phyloP scores from a whole-genome alignment of 2,113 vertebrate genomes.

The Oreochromis niloticus region DNA sequence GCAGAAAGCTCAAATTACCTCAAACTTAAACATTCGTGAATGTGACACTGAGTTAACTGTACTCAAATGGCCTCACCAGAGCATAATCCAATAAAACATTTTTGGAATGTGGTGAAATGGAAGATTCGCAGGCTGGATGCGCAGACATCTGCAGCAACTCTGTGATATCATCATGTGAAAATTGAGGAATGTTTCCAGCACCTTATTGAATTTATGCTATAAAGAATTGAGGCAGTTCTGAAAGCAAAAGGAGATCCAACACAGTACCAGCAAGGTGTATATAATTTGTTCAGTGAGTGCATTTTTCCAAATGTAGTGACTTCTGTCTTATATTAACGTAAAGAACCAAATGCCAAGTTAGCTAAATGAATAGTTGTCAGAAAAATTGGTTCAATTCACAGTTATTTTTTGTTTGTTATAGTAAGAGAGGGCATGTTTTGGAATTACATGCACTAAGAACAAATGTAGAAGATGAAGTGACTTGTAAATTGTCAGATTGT shows the following conservation, averaged over 20 bases:
- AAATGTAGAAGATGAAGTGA: slow-evolving; percentile 57
- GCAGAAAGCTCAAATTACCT: neutral
- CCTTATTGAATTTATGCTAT: neutral
- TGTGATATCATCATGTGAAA: neutral
- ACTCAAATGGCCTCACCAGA: neutral
- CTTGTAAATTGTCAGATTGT: slow-evolving; percentile 68
- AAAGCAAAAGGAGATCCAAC: neutral
- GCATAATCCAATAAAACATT: neutral
- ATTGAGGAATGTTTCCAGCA: neutral
- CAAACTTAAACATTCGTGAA: neutral
- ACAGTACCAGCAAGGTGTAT: neutral
- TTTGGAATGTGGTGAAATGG: neutral
- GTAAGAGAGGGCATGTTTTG: neutral
- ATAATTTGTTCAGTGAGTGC: neutral
- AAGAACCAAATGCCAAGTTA: neutral
- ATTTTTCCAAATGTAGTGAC: neutral
- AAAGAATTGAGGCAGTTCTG: neutral
- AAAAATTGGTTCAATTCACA: neutral
- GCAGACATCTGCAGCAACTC: neutral
- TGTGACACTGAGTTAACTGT: neutral
- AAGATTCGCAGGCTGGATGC: neutral
- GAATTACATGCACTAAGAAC: neutral
- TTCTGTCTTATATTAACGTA: neutral
- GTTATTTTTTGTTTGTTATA: neutral
- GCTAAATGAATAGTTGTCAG: neutral